A percentile compares a stretch with the other conserved stretches of the same genome.
Conservation (phyloP, 2,113 vertebrate species). For the Corythornis vintsioides region DNA sequence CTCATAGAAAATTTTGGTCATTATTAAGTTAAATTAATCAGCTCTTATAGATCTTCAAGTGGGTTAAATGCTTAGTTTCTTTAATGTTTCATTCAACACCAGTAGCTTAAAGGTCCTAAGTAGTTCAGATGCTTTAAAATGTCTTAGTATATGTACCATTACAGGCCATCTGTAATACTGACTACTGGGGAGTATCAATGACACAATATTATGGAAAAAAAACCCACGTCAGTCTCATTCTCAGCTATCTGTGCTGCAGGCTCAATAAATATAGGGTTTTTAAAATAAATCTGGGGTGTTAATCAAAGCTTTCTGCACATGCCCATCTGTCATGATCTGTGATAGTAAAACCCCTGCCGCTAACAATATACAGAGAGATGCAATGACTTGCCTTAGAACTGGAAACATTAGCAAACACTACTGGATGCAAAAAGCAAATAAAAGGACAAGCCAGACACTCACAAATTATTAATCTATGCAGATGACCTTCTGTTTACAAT, state of each 20-base stretch:
- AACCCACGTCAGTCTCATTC: not conserved
- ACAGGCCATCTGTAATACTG: not conserved
- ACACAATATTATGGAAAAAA: not conserved
- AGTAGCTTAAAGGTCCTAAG: not conserved
- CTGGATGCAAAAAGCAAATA: conserved; percentile 15
- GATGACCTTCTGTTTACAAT: conserved; percentile 21
- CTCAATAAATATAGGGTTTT: not conserved
- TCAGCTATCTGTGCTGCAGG: not conserved
- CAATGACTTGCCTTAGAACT: conserved; percentile 14
- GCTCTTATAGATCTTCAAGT: not conserved
- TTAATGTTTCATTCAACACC: not conserved
- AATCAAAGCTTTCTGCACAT: conserved; percentile 26
- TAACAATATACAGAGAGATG: not conserved
- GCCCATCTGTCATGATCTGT: conserved; percentile 40
- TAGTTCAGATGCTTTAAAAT: not conserved
- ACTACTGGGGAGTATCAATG: not conserved
- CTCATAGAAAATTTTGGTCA: not conserved
- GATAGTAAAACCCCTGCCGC: conserved; percentile 8
- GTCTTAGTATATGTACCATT: not conserved
- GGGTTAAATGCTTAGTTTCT: not conserved
- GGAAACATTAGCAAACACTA: conserved; percentile 18
- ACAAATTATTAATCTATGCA: conserved; percentile 42
- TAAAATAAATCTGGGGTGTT: conserved; percentile 32
- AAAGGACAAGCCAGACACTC: not conserved
- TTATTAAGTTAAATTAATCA: not conserved